Base-by-base conservation (phyloP, 2,113 vertebrate genomes). In the Larimichthys crocea region DNA sequence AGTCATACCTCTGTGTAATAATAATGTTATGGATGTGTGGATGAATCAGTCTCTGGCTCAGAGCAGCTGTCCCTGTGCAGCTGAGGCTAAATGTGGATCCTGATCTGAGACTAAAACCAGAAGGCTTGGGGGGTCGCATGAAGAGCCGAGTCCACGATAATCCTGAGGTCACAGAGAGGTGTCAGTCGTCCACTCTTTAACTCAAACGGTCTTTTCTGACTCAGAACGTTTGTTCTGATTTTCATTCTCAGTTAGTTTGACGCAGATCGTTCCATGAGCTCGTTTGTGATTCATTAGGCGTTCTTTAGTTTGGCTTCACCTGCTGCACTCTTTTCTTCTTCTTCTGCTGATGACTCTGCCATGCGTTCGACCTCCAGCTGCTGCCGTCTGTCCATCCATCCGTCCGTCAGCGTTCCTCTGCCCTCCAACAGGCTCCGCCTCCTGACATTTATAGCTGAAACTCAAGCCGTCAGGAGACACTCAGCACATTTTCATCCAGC, bases 391-490 rank as follows among this genome's bases (percentile, higher is more conserved):
- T 35, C 35, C 35, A 35, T 35, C 7, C 35, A 8, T 35, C 35
- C 35, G 7, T 48, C 74, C 9, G 3, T 88, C 78, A 52, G 6
- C 22, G 11, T 59, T 35, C 68, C 16, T 55, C 60, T 77, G 46
- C 56, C 48, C 61, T 1, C 56, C 50, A 26, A 77, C 46, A 57
- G 31, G 53, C 75, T 31, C 62, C 35, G 14, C 68, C 75, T 57
- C 64, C 40, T 40, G 70, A 82, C 82, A 85, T 79, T 76, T 82
- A 72, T 85, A 88, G 82, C 70, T 50, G 82, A 74, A 80, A 84
- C 70, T 72, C 42, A 65, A 77, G 59, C 80, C 20, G 44, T 42
- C 42, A 49, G 55, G 29, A 57, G 48, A 55, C 44, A 53, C 66
- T 80, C 83, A 80, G 71, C 76, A 85, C 71, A 69, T 80, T 79